phyloP scores from a whole-genome alignment of 2,113 vertebrate species.

The Psilopsiagon aymara region DNA sequence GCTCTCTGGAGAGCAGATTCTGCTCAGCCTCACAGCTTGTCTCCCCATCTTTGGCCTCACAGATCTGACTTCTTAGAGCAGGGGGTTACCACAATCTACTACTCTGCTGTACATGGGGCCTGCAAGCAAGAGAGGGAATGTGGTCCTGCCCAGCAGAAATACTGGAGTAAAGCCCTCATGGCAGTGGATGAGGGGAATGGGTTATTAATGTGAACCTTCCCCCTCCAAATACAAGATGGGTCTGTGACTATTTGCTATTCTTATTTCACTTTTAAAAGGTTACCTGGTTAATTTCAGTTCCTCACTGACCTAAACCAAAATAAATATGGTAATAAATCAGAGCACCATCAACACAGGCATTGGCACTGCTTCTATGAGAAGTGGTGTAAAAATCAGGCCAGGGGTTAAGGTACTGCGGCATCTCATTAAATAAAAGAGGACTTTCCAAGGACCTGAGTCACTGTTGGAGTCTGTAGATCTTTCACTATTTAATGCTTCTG shows the following conservation, averaged over 20 bases:
- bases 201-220: not conserved
- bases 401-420: not conserved
- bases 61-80: not conserved
- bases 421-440: not conserved
- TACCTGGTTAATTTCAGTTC: not conserved
- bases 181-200: not conserved
- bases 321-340: conserved; percentile 1
- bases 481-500: not conserved
- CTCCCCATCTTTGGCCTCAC: accelerated
- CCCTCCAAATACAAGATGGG: not conserved
- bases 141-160: not conserved
- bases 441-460: not conserved
- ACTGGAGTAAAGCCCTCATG: not conserved
- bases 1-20: not conserved
- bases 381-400: not conserved
- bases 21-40: not conserved
- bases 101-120: not conserved
- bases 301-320: not conserved
- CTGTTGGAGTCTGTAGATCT: not conserved
- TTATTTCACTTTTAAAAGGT: not conserved
- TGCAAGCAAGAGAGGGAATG: not conserved
- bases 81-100: not conserved
- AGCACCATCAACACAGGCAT: not conserved
- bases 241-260: not conserved
- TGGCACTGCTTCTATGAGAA: not conserved